Evolutionary conservation across 2,113 vertebrate species (phyloP), one percentile per base, ranked within the genome.

Genomic region (Odocoileus hemionus): DNA sequence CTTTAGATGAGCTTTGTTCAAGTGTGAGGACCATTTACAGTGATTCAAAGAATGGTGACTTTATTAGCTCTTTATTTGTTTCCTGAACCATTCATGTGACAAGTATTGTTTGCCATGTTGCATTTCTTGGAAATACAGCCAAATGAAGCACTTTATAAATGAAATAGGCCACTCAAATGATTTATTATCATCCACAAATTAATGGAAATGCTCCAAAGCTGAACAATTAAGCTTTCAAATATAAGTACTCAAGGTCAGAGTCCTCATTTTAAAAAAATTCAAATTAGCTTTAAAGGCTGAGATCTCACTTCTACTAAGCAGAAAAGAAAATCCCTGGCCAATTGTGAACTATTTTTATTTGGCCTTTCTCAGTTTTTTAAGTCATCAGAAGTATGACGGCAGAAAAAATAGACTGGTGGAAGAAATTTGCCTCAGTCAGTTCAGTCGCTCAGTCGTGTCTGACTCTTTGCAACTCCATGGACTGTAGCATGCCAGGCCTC

Each of bases 71-170:
- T 96, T 86, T 85, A 70, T 97, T 83, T 89, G 84, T 98, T 98
- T 96, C 97, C 96, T 50, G 95, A 96, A 58, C 57, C 80, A 92
- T 93, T 97, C 55, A 82, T 96, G 95, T 95, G 80, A 60, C 26
- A 96, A 96, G 94, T 85, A 96, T 95, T 97, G 67, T 97, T 96
- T 98, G 84, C 39, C 54, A 61, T 61, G 30, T 39, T 94, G 57
- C 45, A 47, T 94, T 98, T 93, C 86, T 97, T 97, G 95, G 95
- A 98, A 96, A 96, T 92, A 45, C 82, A 94, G 96, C 90, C 90
- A 98, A 98, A 95, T 97, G 94, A 96, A 92, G 74, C 61, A 96
- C 89, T 98, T 97, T 96, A 92, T 94, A 88, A 89, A 87, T 85
- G 96, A 90, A 97, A 97, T 80, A 96, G 80, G 36, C 74, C 79